Base-by-base conservation (phyloP, 2,888 invertebrate genomes). In the Venustoraphidia nigricollis region DNA sequence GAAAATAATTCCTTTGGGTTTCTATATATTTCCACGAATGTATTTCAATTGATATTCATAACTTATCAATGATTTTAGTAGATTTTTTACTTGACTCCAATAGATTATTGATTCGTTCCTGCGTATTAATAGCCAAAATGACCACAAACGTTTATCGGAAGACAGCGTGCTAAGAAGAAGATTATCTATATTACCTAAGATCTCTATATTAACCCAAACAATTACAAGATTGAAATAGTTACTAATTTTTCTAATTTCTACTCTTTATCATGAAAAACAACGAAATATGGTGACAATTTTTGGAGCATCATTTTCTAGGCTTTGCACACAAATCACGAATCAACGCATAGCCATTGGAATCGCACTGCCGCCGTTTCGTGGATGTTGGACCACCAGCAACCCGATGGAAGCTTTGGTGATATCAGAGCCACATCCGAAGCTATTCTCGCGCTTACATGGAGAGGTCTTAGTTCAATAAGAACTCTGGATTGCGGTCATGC, bases 351-450 rank as follows among this genome's bases (percentile, higher is more conserved):
- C 10, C 70, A 75, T 60, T 90, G 89, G 88, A 88, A 88, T 60
- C 76, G 80, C 52, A 80, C 85, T 0, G 80, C 83, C 0, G 88
- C 89, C 0, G 72, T 83, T 10, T 72, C 76, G 52, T 89, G 85
- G 78, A 73, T 90, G 40, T 71, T 82, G 49, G 75, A 76, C 55
- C 73, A 81, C 11, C 90, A 90, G 65, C 74, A 75, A 52, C 68
- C 77, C 0, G 86, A 86, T 57, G 90, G 90, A 5, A 86, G 87
- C 0, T 90, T 88, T 72, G 83, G 81, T 1, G 79, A 79, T 49
- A 73, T 84, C 2, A 79, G 81, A 2, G 70, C 78, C 40, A 88
- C 88, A 0, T 84, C 87, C 0, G 86, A 88, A 50, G 84, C 85
- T 0, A 76, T 87, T 0, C 72, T 89, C n/a, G 86, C 86, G 1